Percentiles rank a stretch among this genome's conserved stretches.
Conservation (phyloP, 2,113 vertebrate species). For the Anas platyrhynchos region DNA sequence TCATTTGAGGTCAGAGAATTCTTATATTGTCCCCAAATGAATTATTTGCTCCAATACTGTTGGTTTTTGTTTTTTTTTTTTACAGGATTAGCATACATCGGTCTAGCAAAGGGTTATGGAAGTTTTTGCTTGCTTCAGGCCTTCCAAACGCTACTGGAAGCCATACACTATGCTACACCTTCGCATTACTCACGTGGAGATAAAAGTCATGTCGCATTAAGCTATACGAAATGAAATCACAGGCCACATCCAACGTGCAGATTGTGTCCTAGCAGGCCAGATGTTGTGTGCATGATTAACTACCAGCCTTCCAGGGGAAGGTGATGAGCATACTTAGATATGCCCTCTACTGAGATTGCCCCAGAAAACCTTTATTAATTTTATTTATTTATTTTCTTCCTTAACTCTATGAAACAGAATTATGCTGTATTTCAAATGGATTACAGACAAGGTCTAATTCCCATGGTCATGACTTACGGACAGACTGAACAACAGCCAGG, state of each 20-base stretch:
- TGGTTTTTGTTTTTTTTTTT: background rate
- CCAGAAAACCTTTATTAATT: background rate
- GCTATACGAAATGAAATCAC: background rate
- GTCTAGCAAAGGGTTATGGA: background rate
- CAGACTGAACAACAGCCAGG: background rate
- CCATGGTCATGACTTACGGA: background rate
- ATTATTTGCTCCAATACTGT: background rate
- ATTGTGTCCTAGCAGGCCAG: constrained; percentile 28
- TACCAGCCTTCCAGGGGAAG: background rate
- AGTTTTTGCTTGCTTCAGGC: constrained; percentile 1
- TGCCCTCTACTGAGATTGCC: background rate
- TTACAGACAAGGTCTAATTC: background rate
- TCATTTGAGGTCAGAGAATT: background rate
- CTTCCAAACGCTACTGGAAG: background rate
- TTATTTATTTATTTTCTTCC: background rate
- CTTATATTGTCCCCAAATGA: background rate
- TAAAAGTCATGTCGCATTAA: constrained; percentile 19
- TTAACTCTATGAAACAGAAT: background rate
- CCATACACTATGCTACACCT: background rate
- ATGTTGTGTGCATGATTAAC: constrained; percentile 9
- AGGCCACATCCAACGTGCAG: background rate
- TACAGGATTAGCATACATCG: background rate
- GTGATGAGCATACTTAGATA: accelerated
- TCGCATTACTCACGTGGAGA: background rate
- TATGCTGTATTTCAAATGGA: background rate